Conservation (phyloP, 2,113 vertebrate genomes). For the Mus pahari region DNA sequence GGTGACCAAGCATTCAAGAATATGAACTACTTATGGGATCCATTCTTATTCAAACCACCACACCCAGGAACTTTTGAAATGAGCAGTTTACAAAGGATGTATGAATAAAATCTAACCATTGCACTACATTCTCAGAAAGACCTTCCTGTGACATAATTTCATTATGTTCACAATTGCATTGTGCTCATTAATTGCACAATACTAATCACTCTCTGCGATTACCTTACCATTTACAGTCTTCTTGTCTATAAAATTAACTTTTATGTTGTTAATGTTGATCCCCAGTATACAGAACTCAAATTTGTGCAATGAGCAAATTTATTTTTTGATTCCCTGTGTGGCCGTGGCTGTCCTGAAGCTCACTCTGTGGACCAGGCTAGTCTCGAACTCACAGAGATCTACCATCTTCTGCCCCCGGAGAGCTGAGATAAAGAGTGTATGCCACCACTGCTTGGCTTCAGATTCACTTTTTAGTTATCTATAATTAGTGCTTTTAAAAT, state of each 20-base stretch:
- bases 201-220: slow-evolving; percentile 7
- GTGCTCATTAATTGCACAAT: slow-evolving; percentile 13
- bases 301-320: slow-evolving; percentile 36
- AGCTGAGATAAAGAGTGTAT: background rate
- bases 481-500: slow-evolving; percentile 18
- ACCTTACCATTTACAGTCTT: slow-evolving; percentile 22
- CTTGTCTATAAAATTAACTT: slow-evolving; percentile 28
- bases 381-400: background rate
- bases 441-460: background rate
- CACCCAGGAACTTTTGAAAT: slow-evolving; percentile 49
- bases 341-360: background rate
- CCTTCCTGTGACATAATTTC: background rate
- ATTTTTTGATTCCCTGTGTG: background rate
- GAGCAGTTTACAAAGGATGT: background rate
- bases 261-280: slow-evolving; percentile 9
- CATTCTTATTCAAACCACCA: background rate
- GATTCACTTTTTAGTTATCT: slow-evolving; percentile 5
- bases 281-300: background rate
- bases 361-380: background rate
- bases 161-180: too few species aligned
- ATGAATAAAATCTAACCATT: slow-evolving; percentile 48
- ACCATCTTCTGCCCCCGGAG: background rate
- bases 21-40: background rate
- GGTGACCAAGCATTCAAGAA: background rate
- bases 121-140: background rate